These are phyloP conservation scores for Drosophila kurseongensis DNA, from an alignment of 1,140 invertebrate species.

Conservation along the genomic window DNA sequence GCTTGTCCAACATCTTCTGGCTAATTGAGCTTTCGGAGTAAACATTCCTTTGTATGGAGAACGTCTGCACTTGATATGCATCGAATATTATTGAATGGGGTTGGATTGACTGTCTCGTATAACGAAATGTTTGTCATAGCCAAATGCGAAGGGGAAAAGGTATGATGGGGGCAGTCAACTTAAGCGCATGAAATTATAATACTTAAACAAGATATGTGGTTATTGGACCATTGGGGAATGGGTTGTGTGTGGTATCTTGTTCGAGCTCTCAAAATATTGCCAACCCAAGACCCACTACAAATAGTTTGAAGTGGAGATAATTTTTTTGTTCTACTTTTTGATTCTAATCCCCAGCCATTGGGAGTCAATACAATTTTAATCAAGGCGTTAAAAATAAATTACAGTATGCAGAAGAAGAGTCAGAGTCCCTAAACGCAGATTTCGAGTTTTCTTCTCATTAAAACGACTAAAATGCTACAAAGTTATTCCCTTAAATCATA, in stretches of 20 bases:
- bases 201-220: slow-evolving; percentile 10
- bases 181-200: neutral
- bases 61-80: slow-evolving; percentile 66
- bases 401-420: too few species aligned
- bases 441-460: too few species aligned
- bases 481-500: too few species aligned
- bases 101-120: slow-evolving; percentile 39
- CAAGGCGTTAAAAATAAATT: too few species aligned
- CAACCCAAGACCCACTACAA: too few species aligned
- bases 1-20: slow-evolving; percentile 45
- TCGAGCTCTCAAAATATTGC: neutral
- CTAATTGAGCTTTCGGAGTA: slow-evolving; percentile 58
- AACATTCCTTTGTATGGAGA: slow-evolving; percentile 14
- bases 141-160: slow-evolving; percentile 34
- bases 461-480: too few species aligned
- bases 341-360: too few species aligned
- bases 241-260: neutral
- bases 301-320: too few species aligned
- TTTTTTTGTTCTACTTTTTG: too few species aligned
- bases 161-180: slow-evolving; percentile 15
- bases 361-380: too few species aligned
- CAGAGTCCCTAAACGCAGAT: too few species aligned
- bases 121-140: slow-evolving; percentile 56
- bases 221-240: slow-evolving; percentile 3
- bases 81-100: slow-evolving; percentile 39